A percentile compares a stretch with the other conserved stretches of the same genome.
These are phyloP conservation scores for Tylochromis polylepis DNA, from an alignment of 2,113 vertebrate species.

Conservation along the genomic window DNA sequence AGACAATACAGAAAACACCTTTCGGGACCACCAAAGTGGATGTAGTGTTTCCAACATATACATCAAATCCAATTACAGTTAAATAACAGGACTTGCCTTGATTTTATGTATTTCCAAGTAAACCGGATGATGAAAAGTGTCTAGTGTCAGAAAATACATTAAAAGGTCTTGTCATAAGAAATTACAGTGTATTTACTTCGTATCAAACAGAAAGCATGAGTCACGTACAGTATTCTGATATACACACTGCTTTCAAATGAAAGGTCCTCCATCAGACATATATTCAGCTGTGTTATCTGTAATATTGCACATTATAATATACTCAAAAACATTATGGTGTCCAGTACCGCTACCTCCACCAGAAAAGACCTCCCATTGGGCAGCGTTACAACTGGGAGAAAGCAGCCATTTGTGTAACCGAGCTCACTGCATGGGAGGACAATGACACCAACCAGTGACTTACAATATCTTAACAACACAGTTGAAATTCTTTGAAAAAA, in stretches of 20 bases:
- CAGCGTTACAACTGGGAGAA: not conserved
- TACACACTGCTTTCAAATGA: constrained; percentile 8
- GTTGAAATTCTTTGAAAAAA: constrained; percentile 9
- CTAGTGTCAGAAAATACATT: constrained; percentile 54
- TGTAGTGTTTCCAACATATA: constrained; percentile 24
- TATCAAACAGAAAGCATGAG: constrained; percentile 19
- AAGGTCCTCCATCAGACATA: constrained; percentile 7
- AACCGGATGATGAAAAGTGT: constrained; percentile 53
- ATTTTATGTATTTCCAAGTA: constrained; percentile 19
- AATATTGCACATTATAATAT: constrained; percentile 65
- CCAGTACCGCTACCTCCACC: constrained; percentile 8
- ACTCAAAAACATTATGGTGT: constrained; percentile 6
- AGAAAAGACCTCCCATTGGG: constrained; percentile 29
- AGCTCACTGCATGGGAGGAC: not conserved
- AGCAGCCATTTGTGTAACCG: not conserved
- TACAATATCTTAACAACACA: not conserved
- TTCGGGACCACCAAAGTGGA: not conserved
- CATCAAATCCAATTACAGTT: constrained; percentile 20
- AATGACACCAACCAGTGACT: not conserved
- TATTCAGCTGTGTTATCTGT: constrained; percentile 26
- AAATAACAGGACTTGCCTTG: constrained; percentile 28
- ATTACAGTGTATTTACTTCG: constrained; percentile 64
- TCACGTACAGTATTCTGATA: constrained; percentile 10
- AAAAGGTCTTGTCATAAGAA: constrained; percentile 40
- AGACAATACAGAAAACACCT: constrained; percentile 21